These are phyloP conservation scores for Asarcornis scutulata DNA, from an alignment of 2,113 vertebrate species.

Conservation along the genomic window DNA sequence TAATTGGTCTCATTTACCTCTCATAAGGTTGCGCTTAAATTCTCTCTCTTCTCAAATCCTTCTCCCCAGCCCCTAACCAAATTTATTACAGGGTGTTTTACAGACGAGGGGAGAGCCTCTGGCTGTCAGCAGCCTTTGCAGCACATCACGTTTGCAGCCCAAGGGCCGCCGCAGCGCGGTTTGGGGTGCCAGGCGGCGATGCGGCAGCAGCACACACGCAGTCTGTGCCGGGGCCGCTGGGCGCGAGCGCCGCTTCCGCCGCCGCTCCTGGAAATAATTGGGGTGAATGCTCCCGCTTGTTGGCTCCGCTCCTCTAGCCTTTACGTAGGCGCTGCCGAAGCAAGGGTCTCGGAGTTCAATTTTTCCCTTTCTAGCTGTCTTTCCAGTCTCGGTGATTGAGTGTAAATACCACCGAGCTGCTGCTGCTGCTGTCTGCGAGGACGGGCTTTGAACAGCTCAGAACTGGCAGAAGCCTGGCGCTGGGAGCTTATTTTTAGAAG, in stretches of 20 bases:
- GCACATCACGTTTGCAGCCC: slow-evolving; percentile 29
- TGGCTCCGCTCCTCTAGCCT: neutral
- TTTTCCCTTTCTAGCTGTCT: neutral
- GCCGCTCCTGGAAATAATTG: neutral
- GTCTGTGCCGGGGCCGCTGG: accelerated
- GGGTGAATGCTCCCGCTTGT: neutral
- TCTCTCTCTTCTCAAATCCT: neutral
- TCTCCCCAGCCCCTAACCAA: slow-evolving; percentile 38
- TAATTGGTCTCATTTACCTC: slow-evolving; percentile 72
- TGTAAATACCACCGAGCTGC: neutral
- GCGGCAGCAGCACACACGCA: neutral
- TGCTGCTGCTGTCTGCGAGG: neutral
- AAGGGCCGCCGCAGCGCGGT: slow-evolving; percentile 27
- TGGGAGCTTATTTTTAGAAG: neutral
- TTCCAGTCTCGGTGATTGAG: neutral
- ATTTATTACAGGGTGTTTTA: slow-evolving; percentile 57
- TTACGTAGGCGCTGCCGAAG: neutral
- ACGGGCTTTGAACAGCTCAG: neutral
- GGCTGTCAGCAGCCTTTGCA: slow-evolving; percentile 40
- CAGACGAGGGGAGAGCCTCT: slow-evolving; percentile 35
- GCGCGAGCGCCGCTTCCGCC: neutral
- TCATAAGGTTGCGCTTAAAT: slow-evolving; percentile 56
- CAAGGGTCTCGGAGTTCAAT: neutral
- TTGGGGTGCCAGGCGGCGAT: neutral
- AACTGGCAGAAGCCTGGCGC: neutral